Percentiles rank a stretch among this genome's conserved stretches.
Conservation (phyloP, 2,888 invertebrate genomes). For the Melanchra persicariae region DNA sequence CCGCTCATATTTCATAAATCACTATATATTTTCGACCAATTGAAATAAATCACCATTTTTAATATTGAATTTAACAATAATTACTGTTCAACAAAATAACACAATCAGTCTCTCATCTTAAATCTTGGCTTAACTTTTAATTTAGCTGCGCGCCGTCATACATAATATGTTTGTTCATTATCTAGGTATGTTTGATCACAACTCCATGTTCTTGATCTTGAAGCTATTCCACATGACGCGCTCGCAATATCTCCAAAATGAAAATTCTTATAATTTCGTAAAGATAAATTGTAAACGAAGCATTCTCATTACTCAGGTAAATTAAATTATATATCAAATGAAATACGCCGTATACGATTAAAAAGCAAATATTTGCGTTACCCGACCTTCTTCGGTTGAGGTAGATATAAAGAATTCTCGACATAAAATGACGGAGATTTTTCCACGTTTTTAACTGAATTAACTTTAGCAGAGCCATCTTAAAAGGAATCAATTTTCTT, state of each 20-base stretch:
- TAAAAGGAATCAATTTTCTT: slow-evolving; percentile 55
- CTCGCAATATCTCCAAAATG: slow-evolving; percentile 6
- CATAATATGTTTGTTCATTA: too few relatives aligned
- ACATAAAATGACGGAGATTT: slow-evolving; percentile 56
- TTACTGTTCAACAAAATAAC: too few relatives aligned
- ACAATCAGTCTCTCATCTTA: too few relatives aligned
- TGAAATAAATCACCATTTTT: too few relatives aligned
- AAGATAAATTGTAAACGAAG: slow-evolving; percentile 44
- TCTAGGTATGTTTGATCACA: background rate
- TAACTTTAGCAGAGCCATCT: slow-evolving; percentile 51
- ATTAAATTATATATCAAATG: slow-evolving; percentile 54
- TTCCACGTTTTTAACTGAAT: slow-evolving; percentile 64
- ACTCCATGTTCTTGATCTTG: background rate
- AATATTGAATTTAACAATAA: too few relatives aligned
- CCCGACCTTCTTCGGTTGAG: slow-evolving; percentile 42
- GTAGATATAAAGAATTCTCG: slow-evolving; percentile 49
- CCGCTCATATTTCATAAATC: too few relatives aligned
- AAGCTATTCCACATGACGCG: background rate
- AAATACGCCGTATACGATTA: slow-evolving; percentile 55
- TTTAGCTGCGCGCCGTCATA: too few relatives aligned
- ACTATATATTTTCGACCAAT: too few relatives aligned
- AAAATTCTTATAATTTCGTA: slow-evolving; percentile 32
- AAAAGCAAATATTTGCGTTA: slow-evolving; percentile 58
- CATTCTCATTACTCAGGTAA: slow-evolving; percentile 39
- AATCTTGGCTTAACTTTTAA: too few relatives aligned